A percentile compares a stretch with the other conserved stretches of the same genome.
Evolutionary conservation across 2,888 invertebrate species (phyloP).

Genomic region (Hirtodrosophila cameraria): DNA sequence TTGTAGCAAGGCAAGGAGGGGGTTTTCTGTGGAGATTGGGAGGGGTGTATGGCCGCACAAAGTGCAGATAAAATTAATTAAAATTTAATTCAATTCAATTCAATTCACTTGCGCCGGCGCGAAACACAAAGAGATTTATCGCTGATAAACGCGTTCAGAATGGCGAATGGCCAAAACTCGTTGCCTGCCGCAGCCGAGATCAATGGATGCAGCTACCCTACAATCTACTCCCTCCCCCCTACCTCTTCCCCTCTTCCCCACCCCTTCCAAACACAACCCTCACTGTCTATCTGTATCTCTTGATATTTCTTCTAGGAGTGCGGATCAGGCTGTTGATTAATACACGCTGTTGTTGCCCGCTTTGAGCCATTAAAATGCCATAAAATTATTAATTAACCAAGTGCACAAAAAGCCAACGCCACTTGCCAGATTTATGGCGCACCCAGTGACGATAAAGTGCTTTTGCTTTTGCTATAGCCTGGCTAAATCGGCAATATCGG

Average conservation of each 20-base stretch:
- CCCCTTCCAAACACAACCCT: background rate
- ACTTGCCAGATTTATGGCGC: conserved; percentile 73
- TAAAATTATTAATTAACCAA: conserved; percentile 80
- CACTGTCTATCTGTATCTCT: background rate
- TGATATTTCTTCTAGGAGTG: conserved; percentile 19
- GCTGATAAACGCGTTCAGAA: conserved; percentile 78
- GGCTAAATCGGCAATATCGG: too few relatives aligned
- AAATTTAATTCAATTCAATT: conserved; percentile 80
- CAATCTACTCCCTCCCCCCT: background rate
- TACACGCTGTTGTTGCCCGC: conserved; percentile 33
- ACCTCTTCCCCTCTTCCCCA: background rate
- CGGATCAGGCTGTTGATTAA: conserved; percentile 68
- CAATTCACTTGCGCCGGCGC: conserved; percentile 78
- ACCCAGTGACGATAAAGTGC: conserved; percentile 59
- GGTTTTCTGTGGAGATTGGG: background rate
- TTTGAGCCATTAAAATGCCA: conserved; percentile 75
- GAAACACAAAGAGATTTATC: conserved; percentile 80
- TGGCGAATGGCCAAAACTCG: conserved; percentile 60
- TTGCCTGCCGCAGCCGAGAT: conserved; percentile 52
- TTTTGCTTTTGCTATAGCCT: conserved; percentile 28
- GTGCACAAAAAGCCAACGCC: conserved; percentile 61
- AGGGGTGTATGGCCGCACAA: conserved; percentile 27
- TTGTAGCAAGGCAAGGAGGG: background rate
- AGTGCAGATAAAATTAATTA: conserved; percentile 79
- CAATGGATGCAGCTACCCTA: conserved; percentile 47